Evolutionary conservation across 1,140 invertebrate genomes (phyloP).

Genomic region (Panagrolaimus sp.): DNA sequence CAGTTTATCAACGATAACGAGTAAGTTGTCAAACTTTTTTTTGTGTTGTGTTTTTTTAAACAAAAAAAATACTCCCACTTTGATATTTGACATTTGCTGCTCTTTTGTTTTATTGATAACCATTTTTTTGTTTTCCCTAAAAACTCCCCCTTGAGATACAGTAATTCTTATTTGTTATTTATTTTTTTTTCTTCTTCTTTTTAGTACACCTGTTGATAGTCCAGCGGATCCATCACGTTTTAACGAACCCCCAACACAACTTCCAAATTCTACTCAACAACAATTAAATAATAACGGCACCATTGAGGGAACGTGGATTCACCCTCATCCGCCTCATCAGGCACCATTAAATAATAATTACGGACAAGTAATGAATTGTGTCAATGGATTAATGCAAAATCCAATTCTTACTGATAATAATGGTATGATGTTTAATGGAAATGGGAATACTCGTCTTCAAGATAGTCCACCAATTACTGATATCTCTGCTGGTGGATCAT

Average conservation of each 20-base stretch:
- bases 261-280: slow-evolving; percentile 21
- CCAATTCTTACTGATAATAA: slow-evolving; percentile 30
- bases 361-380: slow-evolving; percentile 17
- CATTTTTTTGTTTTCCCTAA: slow-evolving; percentile 11
- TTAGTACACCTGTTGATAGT: slow-evolving; percentile 37
- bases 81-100: background rate
- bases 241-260: slow-evolving; percentile 15
- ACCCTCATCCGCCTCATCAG: slow-evolving; percentile 19
- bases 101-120: slow-evolving; percentile 11
- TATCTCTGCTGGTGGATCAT: slow-evolving; percentile 41
- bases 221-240: slow-evolving; percentile 26
- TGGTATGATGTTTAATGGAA: slow-evolving; percentile 25
- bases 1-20: slow-evolving; percentile 46
- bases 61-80: slow-evolving; percentile 1
- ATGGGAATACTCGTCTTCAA: slow-evolving; percentile 39
- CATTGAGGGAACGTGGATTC: slow-evolving; percentile 22
- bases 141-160: too few species aligned
- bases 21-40: slow-evolving; percentile 32
- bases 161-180: background rate
- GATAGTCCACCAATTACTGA: slow-evolving; percentile 55
- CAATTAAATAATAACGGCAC: slow-evolving; percentile 26
- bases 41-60: slow-evolving; percentile 12
- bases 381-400: slow-evolving; percentile 19
- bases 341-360: slow-evolving; percentile 20
- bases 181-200: slow-evolving; percentile 15